Evolutionary conservation across 1,140 invertebrate species (phyloP), one percentile per base, ranked within the genome.

Genomic region (Lanistes nyassanus): DNA sequence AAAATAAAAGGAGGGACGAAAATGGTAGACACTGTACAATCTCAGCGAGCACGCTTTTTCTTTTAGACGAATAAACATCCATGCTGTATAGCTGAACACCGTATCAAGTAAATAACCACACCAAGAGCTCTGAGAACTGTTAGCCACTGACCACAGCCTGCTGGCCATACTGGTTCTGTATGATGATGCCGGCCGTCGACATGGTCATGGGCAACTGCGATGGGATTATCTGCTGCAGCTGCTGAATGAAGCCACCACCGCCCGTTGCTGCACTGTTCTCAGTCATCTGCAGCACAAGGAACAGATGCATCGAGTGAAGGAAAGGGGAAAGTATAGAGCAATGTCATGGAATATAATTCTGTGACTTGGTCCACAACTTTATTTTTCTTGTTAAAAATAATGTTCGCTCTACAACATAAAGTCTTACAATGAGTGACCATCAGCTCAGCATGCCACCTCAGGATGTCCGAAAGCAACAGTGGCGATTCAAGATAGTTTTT

Each of bases 111-210:
- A n/a, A n/a, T n/a, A n/a, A n/a, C n/a, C n/a, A n/a, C n/a, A n/a
- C n/a, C n/a, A n/a, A 47, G 5, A 9, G 19, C 9, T 47, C 19
- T 47, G 42, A 6, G 9, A 47, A 47, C 42, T 47, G 19, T 47
- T 47, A 16, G n/a, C 13, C 5, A 29, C 67, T 74, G 47, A 84
- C 82, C 79, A 83, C 79, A 26, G 82, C 79, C 60, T 83, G 84
- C 58, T 86, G 84, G 6, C 84, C 84, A 81, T 83, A 84, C 78
- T 84, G 83, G 65, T 82, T 82, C 69, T 85, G 83, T 42, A 85
- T 79, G 53, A 84, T 81, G 31, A 83, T 78, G 6, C 79, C 80
- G 0, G 77, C 67, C 19, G 76, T 39, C n/a, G 77, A 74, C 70
- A 76, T 67, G 51, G 73, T 60, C 37, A 80, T 23, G 11, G 75